Evolutionary conservation across 2,888 invertebrate species (phyloP).

Genomic region (Cylindroiulus punctatus): DNA sequence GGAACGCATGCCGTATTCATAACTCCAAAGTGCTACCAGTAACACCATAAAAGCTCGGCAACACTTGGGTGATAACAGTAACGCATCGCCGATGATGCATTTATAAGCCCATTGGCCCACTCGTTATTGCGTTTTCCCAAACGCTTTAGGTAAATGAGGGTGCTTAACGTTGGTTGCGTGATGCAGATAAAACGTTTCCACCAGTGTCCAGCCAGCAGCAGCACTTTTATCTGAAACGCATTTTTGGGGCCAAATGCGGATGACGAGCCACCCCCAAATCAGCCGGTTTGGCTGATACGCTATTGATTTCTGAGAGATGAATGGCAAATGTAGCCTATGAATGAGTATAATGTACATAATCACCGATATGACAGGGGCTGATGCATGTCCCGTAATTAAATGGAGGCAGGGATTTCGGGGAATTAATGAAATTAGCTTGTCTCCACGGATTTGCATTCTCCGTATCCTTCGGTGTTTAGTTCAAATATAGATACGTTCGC

Average conservation of each 20-base stretch:
- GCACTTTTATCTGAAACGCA: not conserved
- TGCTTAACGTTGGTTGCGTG: slow-evolving; percentile 21
- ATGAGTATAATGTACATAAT: not conserved
- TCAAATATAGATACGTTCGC: too few relatives aligned
- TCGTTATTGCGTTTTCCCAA: not conserved
- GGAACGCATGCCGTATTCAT: not conserved
- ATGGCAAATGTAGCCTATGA: not conserved
- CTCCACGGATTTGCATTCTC: not conserved
- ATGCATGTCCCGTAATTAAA: not conserved
- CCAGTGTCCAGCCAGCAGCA: not conserved
- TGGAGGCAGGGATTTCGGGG: not conserved
- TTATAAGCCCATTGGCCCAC: not conserved
- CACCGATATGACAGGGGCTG: not conserved
- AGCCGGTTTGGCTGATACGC: not conserved
- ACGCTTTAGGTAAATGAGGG: slow-evolving; percentile 16
- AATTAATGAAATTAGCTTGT: not conserved
- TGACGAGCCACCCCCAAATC: not conserved
- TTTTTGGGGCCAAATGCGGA: not conserved
- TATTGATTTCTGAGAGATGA: not conserved
- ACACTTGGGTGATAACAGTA: not conserved
- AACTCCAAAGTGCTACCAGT: not conserved
- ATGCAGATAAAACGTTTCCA: not conserved
- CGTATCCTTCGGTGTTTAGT: not conserved
- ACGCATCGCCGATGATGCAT: not conserved
- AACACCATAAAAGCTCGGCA: slow-evolving; percentile 8